These are phyloP conservation scores for Lepus europaeus DNA, from an alignment of 2,113 vertebrate species.

Conservation along the genomic window DNA sequence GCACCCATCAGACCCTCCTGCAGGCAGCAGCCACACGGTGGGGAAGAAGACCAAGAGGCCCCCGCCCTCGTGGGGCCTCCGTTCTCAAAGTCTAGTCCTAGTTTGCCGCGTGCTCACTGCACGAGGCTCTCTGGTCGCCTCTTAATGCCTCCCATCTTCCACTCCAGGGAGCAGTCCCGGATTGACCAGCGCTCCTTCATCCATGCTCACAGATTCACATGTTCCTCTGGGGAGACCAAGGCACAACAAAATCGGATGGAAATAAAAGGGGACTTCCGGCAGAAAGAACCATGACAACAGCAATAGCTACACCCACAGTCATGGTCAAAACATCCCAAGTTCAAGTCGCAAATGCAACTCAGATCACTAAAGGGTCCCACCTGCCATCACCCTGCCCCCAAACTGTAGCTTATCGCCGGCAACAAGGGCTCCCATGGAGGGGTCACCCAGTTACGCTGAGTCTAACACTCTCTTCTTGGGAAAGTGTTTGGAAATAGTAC, in stretches of 20 bases:
- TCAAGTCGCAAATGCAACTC: neutral
- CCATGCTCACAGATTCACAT: neutral
- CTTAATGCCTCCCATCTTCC: neutral
- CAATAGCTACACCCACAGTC: neutral
- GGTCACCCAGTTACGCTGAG: neutral
- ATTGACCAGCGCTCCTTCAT: conserved; percentile 1
- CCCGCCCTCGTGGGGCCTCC: neutral
- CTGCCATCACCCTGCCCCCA: neutral
- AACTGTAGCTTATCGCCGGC: neutral
- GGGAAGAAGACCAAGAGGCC: neutral
- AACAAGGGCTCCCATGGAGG: neutral
- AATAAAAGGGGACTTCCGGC: neutral
- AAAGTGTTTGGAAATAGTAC: neutral
- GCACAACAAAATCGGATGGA: conserved; percentile 10
- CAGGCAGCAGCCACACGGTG: no score
- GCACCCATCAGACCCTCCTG: neutral
- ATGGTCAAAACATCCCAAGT: neutral
- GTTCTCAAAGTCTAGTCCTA: neutral
- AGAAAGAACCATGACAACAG: neutral
- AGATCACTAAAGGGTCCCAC: neutral
- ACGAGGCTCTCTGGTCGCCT: neutral
- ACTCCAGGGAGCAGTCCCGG: neutral
- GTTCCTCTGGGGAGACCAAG: conserved; percentile 10
- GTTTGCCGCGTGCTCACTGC: neutral
- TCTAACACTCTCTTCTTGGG: neutral